These are phyloP conservation scores for Drosophila robusta DNA, from an alignment of 2,888 invertebrate species.

Conservation along the genomic window DNA sequence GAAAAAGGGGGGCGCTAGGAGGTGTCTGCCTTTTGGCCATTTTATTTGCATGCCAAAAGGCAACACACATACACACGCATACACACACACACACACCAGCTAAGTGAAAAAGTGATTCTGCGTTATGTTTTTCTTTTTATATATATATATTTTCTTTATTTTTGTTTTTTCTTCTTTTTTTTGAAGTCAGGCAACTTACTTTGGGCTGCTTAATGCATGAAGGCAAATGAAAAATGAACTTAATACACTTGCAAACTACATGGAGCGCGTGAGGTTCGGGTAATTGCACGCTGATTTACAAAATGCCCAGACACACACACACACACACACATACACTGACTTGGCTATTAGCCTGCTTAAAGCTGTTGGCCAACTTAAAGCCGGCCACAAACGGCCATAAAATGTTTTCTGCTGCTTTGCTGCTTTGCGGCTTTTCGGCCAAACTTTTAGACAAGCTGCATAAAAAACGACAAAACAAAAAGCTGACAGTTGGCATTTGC, in stretches of 20 bases:
- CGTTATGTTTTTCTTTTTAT: conserved; percentile 58
- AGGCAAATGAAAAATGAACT: conserved; percentile 78
- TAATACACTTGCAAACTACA: conserved; percentile 74
- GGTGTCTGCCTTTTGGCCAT: conserved; percentile 48
- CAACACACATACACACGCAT: conserved; percentile 45
- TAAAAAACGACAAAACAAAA: conserved; percentile 30
- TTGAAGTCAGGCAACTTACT: conserved; percentile 52
- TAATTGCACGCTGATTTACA: conserved; percentile 79
- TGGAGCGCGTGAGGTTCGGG: conserved; percentile 50
- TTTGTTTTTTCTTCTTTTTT: conserved; percentile 8
- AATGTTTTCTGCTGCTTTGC: conserved; percentile 53
- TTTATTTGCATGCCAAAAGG: conserved; percentile 80
- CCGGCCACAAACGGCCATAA: conserved; percentile 46
- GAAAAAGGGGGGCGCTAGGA: not conserved
- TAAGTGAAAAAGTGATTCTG: conserved; percentile 79
- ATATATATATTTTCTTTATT: conserved; percentile 7
- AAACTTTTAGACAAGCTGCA: conserved; percentile 33
- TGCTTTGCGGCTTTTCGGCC: conserved; percentile 40
- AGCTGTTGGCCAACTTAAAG: conserved; percentile 59
- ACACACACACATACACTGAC: conserved; percentile 5
- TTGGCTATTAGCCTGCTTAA: conserved; percentile 56
- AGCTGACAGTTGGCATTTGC: conserved; percentile 76
- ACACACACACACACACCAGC: conserved; percentile 46
- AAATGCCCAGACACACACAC: conserved; percentile 50
- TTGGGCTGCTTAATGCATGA: conserved; percentile 67